Conservation (phyloP, 1,140 invertebrate genomes). For the Copidosoma floridanum region DNA sequence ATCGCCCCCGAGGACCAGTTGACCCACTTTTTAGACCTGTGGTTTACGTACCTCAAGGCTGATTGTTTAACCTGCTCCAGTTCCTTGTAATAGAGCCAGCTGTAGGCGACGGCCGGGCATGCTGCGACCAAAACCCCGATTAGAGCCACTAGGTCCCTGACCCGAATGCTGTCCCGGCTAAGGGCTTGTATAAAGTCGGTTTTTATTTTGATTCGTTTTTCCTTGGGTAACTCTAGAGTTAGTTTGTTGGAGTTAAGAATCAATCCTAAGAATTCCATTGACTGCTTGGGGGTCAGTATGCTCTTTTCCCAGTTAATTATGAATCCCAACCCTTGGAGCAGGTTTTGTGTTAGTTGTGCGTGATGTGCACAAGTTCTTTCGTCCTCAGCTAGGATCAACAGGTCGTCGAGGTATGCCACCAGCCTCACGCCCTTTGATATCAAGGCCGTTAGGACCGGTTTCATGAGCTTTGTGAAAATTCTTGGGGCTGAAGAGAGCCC, state of each 20-base stretch:
- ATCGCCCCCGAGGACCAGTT: neutral
- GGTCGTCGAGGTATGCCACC: slow-evolving; percentile 16
- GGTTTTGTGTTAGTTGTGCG: neutral
- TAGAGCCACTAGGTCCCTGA: slow-evolving; percentile 8
- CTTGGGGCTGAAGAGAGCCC: slow-evolving; percentile 14
- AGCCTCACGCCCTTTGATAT: neutral
- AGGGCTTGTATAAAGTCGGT: neutral
- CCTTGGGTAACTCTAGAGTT: neutral
- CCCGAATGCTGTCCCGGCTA: slow-evolving; percentile 3
- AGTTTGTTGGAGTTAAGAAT: neutral
- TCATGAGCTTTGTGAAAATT: slow-evolving; percentile 21
- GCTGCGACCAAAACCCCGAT: slow-evolving; percentile 9
- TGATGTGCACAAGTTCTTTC: neutral
- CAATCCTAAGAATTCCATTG: slow-evolving; percentile 14
- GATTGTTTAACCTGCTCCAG: slow-evolving; percentile 25
- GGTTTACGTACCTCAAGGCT: slow-evolving; percentile 22
- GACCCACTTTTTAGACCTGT: slow-evolving; percentile 6
- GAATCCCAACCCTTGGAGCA: slow-evolving; percentile 17
- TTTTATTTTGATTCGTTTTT: slow-evolving; percentile 3
- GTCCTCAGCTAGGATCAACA: neutral
- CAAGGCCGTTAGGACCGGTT: neutral
- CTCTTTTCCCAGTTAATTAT: slow-evolving; percentile 17
- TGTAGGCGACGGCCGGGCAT: slow-evolving; percentile 18
- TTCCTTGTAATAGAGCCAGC: slow-evolving; percentile 24
- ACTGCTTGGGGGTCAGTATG: neutral